Percentiles rank a stretch among this genome's conserved stretches.
Evolutionary conservation across 2,888 invertebrate genomes (phyloP).

Genomic region (Tineola bisselliella): DNA sequence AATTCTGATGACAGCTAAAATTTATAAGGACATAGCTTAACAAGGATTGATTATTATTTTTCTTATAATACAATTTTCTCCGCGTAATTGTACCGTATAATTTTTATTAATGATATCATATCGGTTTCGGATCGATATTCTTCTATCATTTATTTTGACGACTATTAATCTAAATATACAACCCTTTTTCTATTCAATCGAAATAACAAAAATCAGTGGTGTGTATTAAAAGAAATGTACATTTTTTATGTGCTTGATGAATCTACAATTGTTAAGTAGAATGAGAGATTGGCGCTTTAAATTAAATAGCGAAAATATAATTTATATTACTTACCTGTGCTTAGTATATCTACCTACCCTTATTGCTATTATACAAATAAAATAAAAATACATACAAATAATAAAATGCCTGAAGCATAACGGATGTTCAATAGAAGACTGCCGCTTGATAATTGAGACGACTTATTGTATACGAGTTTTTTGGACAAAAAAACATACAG

Average conservation of each 20-base stretch:
- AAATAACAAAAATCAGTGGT: not conserved
- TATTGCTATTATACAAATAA: not conserved
- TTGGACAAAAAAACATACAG: constrained; percentile 12
- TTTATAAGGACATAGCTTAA: not conserved
- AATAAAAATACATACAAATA: not conserved
- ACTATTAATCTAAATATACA: constrained; percentile 34
- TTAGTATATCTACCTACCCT: not conserved
- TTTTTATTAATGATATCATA: constrained; percentile 48
- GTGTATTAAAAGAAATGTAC: too few relatives aligned
- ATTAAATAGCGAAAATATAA: too few relatives aligned
- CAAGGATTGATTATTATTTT: not conserved
- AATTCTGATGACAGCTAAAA: too few relatives aligned
- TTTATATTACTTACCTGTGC: too few relatives aligned
- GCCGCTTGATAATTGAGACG: constrained; percentile 17
- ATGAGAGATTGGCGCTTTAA: too few relatives aligned
- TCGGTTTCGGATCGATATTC: constrained; percentile 14
- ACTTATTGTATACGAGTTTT: constrained; percentile 14
- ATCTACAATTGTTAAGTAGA: too few relatives aligned
- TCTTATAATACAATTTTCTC: constrained; percentile 3
- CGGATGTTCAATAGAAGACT: constrained; percentile 18
- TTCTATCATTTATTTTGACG: constrained; percentile 8
- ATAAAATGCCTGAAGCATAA: not conserved
- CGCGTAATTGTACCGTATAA: constrained; percentile 37
- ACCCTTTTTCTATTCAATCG: constrained; percentile 22
- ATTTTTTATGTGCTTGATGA: too few relatives aligned